Evolutionary conservation across 2,797 vertebrate genomes (phyloP).

Genomic region (Sebastes goodei): DNA sequence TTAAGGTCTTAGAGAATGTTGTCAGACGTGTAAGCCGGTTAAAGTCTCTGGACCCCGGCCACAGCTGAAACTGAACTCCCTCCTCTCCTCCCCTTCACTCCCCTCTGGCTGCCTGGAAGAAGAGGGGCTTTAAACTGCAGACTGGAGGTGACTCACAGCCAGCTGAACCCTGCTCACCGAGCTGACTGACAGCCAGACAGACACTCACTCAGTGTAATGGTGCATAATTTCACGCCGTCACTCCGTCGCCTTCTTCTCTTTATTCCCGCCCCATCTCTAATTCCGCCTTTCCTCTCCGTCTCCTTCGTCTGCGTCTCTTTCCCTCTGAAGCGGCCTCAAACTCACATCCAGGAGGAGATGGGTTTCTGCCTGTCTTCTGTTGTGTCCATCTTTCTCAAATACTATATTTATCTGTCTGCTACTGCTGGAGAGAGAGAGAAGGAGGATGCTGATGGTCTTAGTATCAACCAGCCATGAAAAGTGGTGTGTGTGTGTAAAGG

Average conservation of each 20-base stretch:
- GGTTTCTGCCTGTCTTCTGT: not conserved
- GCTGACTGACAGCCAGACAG: slow-evolving; percentile 56
- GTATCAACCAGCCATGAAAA: slow-evolving; percentile 4
- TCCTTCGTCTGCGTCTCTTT: not conserved
- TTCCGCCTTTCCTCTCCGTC: slow-evolving; percentile 2
- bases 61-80: slow-evolving; percentile 15
- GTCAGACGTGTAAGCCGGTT: slow-evolving; percentile 48
- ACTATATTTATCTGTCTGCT: not conserved
- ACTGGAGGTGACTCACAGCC: slow-evolving; percentile 54
- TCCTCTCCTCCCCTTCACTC: not conserved
- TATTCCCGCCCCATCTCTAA: not conserved
- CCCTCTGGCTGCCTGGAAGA: slow-evolving; percentile 19
- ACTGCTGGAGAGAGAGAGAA: not conserved
- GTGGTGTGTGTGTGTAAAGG: slow-evolving; percentile 20
- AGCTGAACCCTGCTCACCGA: slow-evolving; percentile 40
- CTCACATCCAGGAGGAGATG: not conserved
- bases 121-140: slow-evolving; percentile 41
- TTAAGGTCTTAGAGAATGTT: slow-evolving; percentile 35
- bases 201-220: slow-evolving; percentile 47
- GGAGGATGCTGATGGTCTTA: not conserved
- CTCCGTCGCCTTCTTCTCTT: not conserved
- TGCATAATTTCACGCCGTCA: slow-evolving; percentile 47
- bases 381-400: slow-evolving; percentile 6
- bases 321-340: not conserved
- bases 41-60: slow-evolving; percentile 25